Percentiles rank a stretch among this genome's conserved stretches.
phyloP scores from a whole-genome alignment of 2,888 invertebrate genomes.

The Cantharis rustica region DNA sequence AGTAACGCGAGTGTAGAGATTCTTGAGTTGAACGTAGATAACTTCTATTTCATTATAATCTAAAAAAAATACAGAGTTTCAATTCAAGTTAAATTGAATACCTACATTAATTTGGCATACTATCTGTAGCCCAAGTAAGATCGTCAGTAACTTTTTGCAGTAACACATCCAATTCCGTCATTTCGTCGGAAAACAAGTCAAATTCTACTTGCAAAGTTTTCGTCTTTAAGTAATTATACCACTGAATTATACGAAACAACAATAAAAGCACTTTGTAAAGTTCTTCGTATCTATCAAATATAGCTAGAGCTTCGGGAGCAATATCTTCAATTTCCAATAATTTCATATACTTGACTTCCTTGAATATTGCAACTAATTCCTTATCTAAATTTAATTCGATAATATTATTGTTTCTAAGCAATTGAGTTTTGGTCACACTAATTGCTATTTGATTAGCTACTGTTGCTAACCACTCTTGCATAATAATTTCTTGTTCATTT shows the following conservation, averaged over 20 bases:
- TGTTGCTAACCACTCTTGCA: constrained; percentile 70
- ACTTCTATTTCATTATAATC: constrained; percentile 71
- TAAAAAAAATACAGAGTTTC: constrained; percentile 45
- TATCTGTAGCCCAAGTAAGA: constrained; percentile 81
- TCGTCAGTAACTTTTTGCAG: constrained; percentile 71
- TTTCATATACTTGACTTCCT: constrained; percentile 81
- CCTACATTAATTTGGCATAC: constrained; percentile 59
- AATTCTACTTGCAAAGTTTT: constrained; percentile 79
- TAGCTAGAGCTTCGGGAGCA: constrained; percentile 63
- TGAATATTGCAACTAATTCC: constrained; percentile 72
- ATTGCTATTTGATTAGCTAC: constrained; percentile 68
- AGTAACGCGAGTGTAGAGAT: constrained; percentile 58
- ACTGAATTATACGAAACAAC: constrained; percentile 65
- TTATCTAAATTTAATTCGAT: constrained; percentile 71
- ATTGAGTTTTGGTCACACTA: constrained; percentile 66
- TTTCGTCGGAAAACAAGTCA: constrained; percentile 75
- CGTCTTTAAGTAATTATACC: constrained; percentile 82
- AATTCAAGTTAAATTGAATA: constrained; percentile 39
- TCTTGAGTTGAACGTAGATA: neutral
- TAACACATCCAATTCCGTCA: constrained; percentile 72
- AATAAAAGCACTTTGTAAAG: constrained; percentile 59
- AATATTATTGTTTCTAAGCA: constrained; percentile 60
- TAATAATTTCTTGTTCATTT: constrained; percentile 65
- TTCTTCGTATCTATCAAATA: constrained; percentile 72
- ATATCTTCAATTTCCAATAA: constrained; percentile 58